These are phyloP conservation scores for Idaea aversata DNA, from an alignment of 2,888 invertebrate genomes.

Conservation along the genomic window DNA sequence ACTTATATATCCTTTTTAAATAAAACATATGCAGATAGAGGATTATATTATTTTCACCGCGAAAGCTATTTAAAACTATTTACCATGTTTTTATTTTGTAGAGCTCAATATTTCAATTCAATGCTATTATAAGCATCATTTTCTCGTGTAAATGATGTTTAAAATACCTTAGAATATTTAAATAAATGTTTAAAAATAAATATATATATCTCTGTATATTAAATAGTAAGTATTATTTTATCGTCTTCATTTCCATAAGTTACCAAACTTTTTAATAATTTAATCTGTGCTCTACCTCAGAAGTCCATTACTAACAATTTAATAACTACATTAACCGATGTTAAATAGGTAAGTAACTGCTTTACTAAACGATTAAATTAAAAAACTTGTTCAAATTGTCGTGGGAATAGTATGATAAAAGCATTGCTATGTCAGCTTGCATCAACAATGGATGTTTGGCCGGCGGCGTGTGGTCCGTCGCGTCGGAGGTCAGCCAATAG, in stretches of 20 bases:
- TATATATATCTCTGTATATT: background rate
- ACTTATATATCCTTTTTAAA: too few relatives aligned
- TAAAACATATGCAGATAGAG: too few relatives aligned
- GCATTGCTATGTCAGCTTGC: slow-evolving; percentile 18
- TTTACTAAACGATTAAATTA: slow-evolving; percentile 11
- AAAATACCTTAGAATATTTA: too few relatives aligned
- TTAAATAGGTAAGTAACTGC: background rate
- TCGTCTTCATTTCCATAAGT: background rate
- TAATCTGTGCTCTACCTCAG: background rate
- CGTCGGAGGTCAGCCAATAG: slow-evolving; percentile 52
- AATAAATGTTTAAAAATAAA: too few relatives aligned
- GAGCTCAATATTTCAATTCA: too few relatives aligned
- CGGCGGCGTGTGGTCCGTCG: slow-evolving; percentile 64
- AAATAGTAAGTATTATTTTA: background rate
- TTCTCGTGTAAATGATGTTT: too few relatives aligned
- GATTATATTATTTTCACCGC: too few relatives aligned
- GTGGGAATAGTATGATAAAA: slow-evolving; percentile 23
- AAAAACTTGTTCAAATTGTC: slow-evolving; percentile 13
- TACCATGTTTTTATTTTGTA: too few relatives aligned
- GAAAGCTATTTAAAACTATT: too few relatives aligned
- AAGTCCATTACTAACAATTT: background rate
- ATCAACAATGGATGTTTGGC: slow-evolving; percentile 23
- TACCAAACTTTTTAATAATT: background rate
- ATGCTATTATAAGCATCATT: too few relatives aligned
- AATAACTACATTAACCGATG: background rate